These are phyloP conservation scores for Crenuchus spilurus DNA, from an alignment of 2,797 vertebrate species.

Conservation along the genomic window DNA sequence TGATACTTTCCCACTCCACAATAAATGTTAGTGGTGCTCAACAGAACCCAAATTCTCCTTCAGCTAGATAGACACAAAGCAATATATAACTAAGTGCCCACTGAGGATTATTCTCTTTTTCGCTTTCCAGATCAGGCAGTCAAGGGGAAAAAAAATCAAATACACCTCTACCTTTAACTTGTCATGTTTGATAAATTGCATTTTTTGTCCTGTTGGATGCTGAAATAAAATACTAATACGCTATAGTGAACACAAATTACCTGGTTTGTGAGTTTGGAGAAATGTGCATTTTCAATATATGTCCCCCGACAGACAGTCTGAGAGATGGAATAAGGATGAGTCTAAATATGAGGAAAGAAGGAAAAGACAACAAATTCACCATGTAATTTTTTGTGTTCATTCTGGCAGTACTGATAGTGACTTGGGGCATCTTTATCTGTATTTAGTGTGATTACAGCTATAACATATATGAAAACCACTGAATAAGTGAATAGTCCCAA, in stretches of 20 bases:
- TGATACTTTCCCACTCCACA: slow-evolving; percentile 34
- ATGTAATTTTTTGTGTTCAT: too few relatives aligned
- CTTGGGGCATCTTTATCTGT: too few relatives aligned
- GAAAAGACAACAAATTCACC: background rate
- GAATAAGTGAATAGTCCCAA: too few relatives aligned
- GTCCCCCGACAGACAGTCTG: slow-evolving; percentile 8
- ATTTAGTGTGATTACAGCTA: too few relatives aligned
- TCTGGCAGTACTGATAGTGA: too few relatives aligned
- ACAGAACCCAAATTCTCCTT: slow-evolving; percentile 8
- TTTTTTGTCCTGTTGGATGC: slow-evolving; percentile 14
- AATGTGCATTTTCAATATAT: slow-evolving; percentile 16
- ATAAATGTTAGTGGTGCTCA: slow-evolving; percentile 35
- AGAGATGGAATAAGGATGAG: background rate
- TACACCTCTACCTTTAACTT: slow-evolving; percentile 16
- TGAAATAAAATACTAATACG: slow-evolving; percentile 12
- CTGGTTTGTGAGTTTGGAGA: slow-evolving; percentile 11
- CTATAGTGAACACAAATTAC: slow-evolving; percentile 11
- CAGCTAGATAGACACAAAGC: background rate
- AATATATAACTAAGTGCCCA: slow-evolving; percentile 1
- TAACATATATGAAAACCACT: too few relatives aligned
- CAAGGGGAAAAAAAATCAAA: background rate
- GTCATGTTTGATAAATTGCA: slow-evolving; percentile 35
- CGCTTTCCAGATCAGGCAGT: slow-evolving; percentile 21
- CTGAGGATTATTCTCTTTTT: slow-evolving; percentile 14
- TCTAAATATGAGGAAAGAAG: background rate